These are phyloP conservation scores for Brachionus plicatilis DNA, from an alignment of 1,140 invertebrate species.

Conservation along the genomic window DNA sequence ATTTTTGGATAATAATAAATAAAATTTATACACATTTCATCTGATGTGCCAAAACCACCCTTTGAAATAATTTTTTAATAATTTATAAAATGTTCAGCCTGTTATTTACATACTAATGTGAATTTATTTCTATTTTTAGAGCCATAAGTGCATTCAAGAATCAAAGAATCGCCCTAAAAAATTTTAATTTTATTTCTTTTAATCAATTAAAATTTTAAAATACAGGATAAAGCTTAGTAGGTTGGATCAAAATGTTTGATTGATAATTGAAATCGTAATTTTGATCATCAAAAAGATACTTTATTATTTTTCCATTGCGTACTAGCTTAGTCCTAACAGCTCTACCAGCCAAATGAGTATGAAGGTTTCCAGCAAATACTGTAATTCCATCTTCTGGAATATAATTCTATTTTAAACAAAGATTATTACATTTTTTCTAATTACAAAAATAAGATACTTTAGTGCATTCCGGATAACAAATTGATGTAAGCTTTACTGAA, in stretches of 20 bases:
- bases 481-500: background rate
- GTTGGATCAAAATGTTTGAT: conserved; percentile 28
- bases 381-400: conserved; percentile 1
- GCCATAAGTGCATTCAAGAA: conserved; percentile 1
- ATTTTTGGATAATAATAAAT: conserved; percentile 39
- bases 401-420: background rate
- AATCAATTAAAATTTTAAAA: background rate
- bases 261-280: conserved; percentile 38
- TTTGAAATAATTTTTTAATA: background rate
- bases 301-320: background rate
- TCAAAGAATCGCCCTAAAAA: background rate
- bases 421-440: background rate
- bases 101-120: background rate
- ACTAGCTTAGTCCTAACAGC: background rate
- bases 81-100: background rate
- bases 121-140: conserved; percentile 18
- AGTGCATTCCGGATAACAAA: background rate
- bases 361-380: conserved; percentile 22
- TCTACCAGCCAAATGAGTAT: conserved; percentile 21
- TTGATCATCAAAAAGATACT: conserved; percentile 36
- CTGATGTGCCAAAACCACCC: background rate
- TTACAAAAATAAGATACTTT: background rate
- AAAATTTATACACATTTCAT: conserved; percentile 25
- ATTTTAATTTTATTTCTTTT: background rate
- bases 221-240: background rate